phyloP scores from a whole-genome alignment of 2,888 invertebrate species.

The Cryptocephalus moraei region DNA sequence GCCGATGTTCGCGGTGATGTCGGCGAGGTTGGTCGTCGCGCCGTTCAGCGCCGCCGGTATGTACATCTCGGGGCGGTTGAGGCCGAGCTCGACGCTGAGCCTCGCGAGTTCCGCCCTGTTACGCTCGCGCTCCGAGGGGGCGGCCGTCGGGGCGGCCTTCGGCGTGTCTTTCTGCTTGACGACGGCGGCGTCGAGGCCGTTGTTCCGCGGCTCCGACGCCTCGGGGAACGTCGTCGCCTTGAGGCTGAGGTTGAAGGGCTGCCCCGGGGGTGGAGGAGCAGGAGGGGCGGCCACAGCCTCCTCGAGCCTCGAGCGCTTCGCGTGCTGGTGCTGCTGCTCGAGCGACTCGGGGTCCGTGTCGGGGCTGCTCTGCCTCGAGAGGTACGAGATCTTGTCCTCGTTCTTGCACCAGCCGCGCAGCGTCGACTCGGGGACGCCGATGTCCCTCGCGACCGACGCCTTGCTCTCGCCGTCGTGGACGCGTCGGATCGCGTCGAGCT shows the following conservation, averaged over 20 bases:
- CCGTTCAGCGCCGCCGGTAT: constrained; percentile 13
- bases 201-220: constrained; percentile 1
- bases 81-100: constrained; percentile 37
- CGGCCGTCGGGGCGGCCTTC: constrained; percentile 7
- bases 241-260: constrained; percentile 30
- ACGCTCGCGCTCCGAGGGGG: constrained; percentile 26
- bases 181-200: neutral
- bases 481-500: constrained; percentile 70
- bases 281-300: constrained; percentile 19
- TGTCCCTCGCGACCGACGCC: constrained; percentile 75
- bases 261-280: too few relatives aligned
- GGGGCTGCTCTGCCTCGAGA: constrained; percentile 60
- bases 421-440: constrained; percentile 79
- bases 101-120: constrained; percentile 41
- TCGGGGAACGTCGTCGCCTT: constrained; percentile 10
- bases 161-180: constrained; percentile 9
- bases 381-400: constrained; percentile 64
- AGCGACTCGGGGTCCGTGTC: constrained; percentile 55
- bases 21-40: constrained; percentile 17
- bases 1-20: constrained; percentile 23
- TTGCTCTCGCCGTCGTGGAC: constrained; percentile 80
- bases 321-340: constrained; percentile 27
- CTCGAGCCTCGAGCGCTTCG: constrained; percentile 22
- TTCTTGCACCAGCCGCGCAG: constrained; percentile 83
- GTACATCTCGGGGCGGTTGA: constrained; percentile 35